Percentiles rank a stretch among this genome's conserved stretches.
These are phyloP conservation scores for Pollenia griseotomentosa DNA, from an alignment of 2,888 invertebrate species.

Conservation along the genomic window DNA sequence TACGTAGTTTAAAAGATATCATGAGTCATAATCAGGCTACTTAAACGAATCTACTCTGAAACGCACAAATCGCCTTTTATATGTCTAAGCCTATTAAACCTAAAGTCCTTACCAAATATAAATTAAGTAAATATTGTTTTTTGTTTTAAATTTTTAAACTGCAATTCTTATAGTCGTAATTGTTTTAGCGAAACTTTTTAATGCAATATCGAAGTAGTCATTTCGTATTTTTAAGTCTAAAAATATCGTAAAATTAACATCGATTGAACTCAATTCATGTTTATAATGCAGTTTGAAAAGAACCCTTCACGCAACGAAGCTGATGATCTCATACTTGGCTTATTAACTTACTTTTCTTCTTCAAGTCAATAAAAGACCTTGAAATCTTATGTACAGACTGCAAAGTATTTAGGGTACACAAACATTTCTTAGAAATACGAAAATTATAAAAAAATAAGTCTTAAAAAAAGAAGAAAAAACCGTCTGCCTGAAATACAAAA, in stretches of 20 bases:
- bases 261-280: not conserved
- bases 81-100: no score
- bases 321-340: constrained; percentile 53
- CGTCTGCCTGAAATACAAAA: not conserved
- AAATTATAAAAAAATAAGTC: constrained; percentile 5
- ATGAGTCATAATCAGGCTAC: no score
- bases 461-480: constrained; percentile 4
- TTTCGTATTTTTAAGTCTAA: not conserved
- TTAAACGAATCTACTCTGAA: no score
- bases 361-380: constrained; percentile 47
- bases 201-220: not conserved
- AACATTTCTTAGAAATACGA: constrained; percentile 50
- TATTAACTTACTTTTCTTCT: constrained; percentile 2
- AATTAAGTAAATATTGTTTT: no score
- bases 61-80: no score
- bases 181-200: not conserved
- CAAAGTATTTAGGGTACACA: constrained; percentile 40
- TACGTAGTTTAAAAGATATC: no score
- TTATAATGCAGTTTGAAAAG: constrained; percentile 22
- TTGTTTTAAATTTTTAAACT: no score
- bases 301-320: constrained; percentile 22
- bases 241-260: not conserved
- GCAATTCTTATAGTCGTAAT: no score
- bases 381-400: constrained; percentile 40
- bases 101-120: no score